These are phyloP conservation scores for Onychostoma macrolepis DNA, from an alignment of 2,113 vertebrate species.

Conservation along the genomic window DNA sequence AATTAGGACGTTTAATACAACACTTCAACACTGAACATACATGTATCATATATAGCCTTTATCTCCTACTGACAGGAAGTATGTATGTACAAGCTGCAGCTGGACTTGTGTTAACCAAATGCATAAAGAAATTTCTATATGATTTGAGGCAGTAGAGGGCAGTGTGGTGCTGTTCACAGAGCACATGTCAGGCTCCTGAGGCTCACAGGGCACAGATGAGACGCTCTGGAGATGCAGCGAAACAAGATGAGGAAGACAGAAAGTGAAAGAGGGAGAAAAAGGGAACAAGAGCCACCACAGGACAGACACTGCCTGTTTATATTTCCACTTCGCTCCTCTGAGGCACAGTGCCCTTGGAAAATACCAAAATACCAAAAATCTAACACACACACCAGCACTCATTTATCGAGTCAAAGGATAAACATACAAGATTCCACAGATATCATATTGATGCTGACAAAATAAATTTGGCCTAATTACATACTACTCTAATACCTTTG, in stretches of 20 bases:
- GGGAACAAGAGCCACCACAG: slow-evolving; percentile 60
- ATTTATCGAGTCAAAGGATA: background rate
- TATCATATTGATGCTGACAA: background rate
- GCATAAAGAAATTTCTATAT: slow-evolving; percentile 24
- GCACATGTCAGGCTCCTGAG: slow-evolving; percentile 64
- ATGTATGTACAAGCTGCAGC: background rate
- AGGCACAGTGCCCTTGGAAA: slow-evolving; percentile 62
- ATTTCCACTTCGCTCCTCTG: slow-evolving; percentile 66
- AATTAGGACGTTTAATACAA: background rate
- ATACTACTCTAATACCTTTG: background rate
- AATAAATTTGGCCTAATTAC: background rate
- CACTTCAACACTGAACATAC: background rate
- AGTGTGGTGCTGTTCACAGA: slow-evolving; percentile 58
- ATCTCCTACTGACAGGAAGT: background rate
- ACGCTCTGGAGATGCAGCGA: slow-evolving; percentile 30
- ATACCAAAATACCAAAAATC: slow-evolving; percentile 40
- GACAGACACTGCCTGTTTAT: slow-evolving; percentile 71
- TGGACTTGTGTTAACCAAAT: background rate
- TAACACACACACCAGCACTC: background rate
- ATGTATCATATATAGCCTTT: background rate
- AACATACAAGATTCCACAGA: background rate
- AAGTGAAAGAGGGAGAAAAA: slow-evolving; percentile 3
- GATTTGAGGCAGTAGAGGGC: slow-evolving; percentile 69
- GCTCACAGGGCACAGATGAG: slow-evolving; percentile 64
- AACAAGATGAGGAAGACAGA: slow-evolving; percentile 28